phyloP scores from a whole-genome alignment of 2,888 invertebrate genomes.

The Laspeyria flexula region DNA sequence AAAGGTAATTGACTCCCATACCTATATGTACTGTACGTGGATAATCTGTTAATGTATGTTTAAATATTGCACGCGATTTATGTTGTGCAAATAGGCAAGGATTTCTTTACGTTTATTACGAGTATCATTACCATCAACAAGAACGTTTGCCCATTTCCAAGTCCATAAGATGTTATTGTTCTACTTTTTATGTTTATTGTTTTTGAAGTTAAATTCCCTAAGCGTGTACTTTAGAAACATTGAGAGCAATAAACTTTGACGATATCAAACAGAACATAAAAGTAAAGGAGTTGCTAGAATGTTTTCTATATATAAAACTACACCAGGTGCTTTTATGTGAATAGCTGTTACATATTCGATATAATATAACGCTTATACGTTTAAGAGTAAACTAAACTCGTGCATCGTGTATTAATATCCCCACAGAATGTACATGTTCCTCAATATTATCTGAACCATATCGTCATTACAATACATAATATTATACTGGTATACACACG shows the following conservation, averaged over 20 bases:
- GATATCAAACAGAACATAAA: slow-evolving; percentile 30
- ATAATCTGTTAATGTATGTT: slow-evolving; percentile 33
- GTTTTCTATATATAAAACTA: slow-evolving; percentile 21
- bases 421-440: too few species aligned
- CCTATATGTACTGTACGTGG: slow-evolving; percentile 41
- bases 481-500: too few species aligned
- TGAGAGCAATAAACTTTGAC: slow-evolving; percentile 40
- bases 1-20: slow-evolving; percentile 75
- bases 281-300: slow-evolving; percentile 25
- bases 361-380: neutral
- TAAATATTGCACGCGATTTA: slow-evolving; percentile 39
- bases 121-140: slow-evolving; percentile 25
- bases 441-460: too few species aligned
- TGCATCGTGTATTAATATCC: too few species aligned
- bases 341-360: slow-evolving; percentile 9
- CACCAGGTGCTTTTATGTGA: slow-evolving; percentile 6
- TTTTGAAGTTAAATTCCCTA: slow-evolving; percentile 30
- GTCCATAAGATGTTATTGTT: slow-evolving; percentile 43
- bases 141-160: slow-evolving; percentile 32
- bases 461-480: too few species aligned
- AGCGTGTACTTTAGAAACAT: slow-evolving; percentile 29
- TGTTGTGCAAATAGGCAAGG: slow-evolving; percentile 20
- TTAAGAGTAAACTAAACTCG: neutral
- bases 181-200: slow-evolving; percentile 45
- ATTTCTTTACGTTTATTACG: slow-evolving; percentile 29